Evolutionary conservation across 1,140 invertebrate species (phyloP), one percentile per base, ranked within the genome.

Genomic region (Monochamus saltuarius): DNA sequence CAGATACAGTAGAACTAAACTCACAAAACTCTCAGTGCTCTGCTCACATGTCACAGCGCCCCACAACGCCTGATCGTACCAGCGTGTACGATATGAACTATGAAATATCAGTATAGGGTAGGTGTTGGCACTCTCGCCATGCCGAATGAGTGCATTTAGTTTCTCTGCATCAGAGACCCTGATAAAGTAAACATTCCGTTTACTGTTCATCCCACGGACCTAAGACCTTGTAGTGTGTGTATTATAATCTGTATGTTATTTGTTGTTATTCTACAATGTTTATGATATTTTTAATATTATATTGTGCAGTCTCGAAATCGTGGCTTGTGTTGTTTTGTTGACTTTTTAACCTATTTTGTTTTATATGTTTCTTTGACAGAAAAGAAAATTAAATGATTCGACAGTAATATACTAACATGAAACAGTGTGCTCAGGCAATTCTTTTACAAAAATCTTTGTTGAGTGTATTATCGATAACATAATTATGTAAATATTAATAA

Each of bases 11-110:
- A 76, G 89, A 91, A 68, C 83, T 88, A 83, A 79, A 82, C 16
- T 50, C 59, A 17, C 66, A 66, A 39, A 61, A 51, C 22, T 56
- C 66, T 7, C 71, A 70, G 42, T 70, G 66, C 29, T 56, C 68
- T 4, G 64, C 68, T 43, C 71, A 70, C 45, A 55, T 66, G 60
- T 61, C 71, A 55, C 70, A 64, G 57, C 66, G 71, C 51, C 74
- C 86, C 16, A 84, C 87, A 17, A 89, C 86, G n/a, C 88, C 86
- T 19, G 91, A 94, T 74, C 85, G 91, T 61, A 87, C 88, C 62
- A 94, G 90, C 79, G 88, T 94, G 56, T 96, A 96, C 76, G 94
- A 96, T 78, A 94, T 93, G 88, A 95, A 94, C 80, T 96, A 96
- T 79, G 94, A 97, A 79, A 96, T 95, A 79, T 95, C 93, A 56